A percentile compares a stretch with the other conserved stretches of the same genome.
Conservation (phyloP, 2,113 vertebrate species). For the Sinocyclocheilus maitianheensis region DNA sequence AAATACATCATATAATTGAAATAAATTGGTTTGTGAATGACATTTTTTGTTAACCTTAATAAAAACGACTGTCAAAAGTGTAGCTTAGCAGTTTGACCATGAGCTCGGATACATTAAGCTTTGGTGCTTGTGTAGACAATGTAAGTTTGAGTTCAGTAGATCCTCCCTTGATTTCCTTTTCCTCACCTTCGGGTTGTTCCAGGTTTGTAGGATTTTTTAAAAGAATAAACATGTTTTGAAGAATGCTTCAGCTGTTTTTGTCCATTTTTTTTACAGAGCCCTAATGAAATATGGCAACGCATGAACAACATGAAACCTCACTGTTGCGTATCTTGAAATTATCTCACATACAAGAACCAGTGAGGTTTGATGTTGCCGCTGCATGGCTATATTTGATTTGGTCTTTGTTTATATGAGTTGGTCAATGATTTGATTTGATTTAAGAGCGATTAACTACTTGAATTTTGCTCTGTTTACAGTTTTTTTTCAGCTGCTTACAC, state of each 20-base stretch:
- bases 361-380: too few species aligned
- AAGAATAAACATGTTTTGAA: too few species aligned
- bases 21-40: neutral
- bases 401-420: neutral
- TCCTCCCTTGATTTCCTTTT: too few species aligned
- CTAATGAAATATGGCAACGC: too few species aligned
- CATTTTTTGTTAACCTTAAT: neutral
- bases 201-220: too few species aligned
- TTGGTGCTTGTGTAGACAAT: neutral
- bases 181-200: too few species aligned
- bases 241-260: too few species aligned
- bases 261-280: too few species aligned
- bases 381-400: neutral
- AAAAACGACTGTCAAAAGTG: neutral
- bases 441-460: neutral
- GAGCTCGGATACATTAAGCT: neutral
- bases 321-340: too few species aligned
- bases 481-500: constrained; percentile 73
- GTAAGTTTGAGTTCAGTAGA: too few species aligned
- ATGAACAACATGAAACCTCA: too few species aligned
- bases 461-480: neutral
- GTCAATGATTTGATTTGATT: neutral
- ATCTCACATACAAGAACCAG: too few species aligned
- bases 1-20: neutral
- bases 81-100: neutral